Conservation (phyloP, 2,888 invertebrate genomes). For the Watsonalla binaria region DNA sequence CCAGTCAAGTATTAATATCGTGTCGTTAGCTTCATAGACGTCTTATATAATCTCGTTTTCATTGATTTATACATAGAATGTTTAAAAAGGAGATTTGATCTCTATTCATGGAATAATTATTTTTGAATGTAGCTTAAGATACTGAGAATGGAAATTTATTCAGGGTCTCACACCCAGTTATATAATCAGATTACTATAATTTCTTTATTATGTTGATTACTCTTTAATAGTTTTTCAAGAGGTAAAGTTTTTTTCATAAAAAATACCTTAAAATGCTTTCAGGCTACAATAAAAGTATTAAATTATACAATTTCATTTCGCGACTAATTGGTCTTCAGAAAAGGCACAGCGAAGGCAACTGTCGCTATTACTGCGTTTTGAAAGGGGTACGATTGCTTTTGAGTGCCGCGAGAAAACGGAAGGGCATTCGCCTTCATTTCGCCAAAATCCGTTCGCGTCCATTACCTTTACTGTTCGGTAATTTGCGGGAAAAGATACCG, state of each 20-base stretch:
- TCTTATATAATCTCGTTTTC: constrained; percentile 1
- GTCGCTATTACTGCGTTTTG: background rate
- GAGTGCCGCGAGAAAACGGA: constrained; percentile 5
- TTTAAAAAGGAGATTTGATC: too few relatives aligned
- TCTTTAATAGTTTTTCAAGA: too few relatives aligned
- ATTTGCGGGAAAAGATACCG: constrained; percentile 23
- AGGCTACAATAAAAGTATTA: too few relatives aligned
- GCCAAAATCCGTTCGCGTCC: constrained; percentile 24
- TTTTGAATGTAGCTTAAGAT: too few relatives aligned
- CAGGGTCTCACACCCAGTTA: too few relatives aligned
- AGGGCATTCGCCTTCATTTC: constrained; percentile 14
- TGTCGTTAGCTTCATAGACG: constrained; percentile 5
- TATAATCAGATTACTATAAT: too few relatives aligned
- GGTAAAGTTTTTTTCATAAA: too few relatives aligned
- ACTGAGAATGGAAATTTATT: too few relatives aligned
- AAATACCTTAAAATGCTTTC: too few relatives aligned
- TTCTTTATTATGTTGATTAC: too few relatives aligned
- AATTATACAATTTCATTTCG: background rate
- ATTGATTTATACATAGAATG: too few relatives aligned
- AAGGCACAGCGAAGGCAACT: background rate
- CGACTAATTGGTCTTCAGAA: background rate
- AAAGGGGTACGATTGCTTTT: constrained; percentile 3
- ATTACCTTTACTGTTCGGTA: constrained; percentile 35
- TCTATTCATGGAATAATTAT: too few relatives aligned
- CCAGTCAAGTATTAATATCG: constrained; percentile 11